Percentiles rank a stretch among this genome's conserved stretches.
Conservation (phyloP, 1,140 invertebrate species). For the Ooceraea biroi region DNA sequence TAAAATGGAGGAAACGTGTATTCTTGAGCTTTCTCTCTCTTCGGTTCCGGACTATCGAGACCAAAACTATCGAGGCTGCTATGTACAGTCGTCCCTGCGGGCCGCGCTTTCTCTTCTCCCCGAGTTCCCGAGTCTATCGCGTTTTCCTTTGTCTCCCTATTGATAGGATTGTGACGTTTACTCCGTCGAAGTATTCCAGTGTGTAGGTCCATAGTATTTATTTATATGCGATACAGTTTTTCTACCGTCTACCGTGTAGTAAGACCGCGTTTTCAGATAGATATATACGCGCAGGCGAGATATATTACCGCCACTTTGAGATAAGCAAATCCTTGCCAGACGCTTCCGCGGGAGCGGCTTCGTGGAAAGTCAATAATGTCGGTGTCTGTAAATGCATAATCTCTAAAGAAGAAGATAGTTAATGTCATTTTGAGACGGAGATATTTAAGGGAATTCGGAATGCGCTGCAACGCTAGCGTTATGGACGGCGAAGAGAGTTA, state of each 20-base stretch:
- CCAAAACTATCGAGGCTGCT: constrained; percentile 73
- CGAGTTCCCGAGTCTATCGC: constrained; percentile 44
- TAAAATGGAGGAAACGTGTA: background rate
- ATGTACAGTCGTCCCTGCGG: constrained; percentile 34
- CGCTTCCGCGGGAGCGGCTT: constrained; percentile 38
- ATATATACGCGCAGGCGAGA: constrained; percentile 24
- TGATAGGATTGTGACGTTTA: constrained; percentile 67
- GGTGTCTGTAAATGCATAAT: constrained; percentile 21
- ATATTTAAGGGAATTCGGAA: constrained; percentile 36
- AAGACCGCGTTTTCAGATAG: constrained; percentile 48
- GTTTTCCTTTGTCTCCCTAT: constrained; percentile 65
- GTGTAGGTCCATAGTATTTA: constrained; percentile 83
- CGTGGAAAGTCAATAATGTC: constrained; percentile 63
- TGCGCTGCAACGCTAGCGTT: constrained; percentile 36
- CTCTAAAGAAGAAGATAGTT: constrained; percentile 46
- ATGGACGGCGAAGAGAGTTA: background rate
- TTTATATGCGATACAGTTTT: constrained; percentile 75
- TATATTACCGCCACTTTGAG: constrained; percentile 61
- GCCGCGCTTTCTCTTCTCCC: constrained; percentile 62
- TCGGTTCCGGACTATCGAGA: constrained; percentile 53
- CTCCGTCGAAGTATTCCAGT: constrained; percentile 80
- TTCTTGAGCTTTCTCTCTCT: constrained; percentile 26
- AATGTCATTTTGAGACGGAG: background rate
- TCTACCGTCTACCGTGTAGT: constrained; percentile 59
- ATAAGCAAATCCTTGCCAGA: constrained; percentile 40